Evolutionary conservation across 2,888 invertebrate genomes (phyloP).

Genomic region (Caradrina clavipalpis): DNA sequence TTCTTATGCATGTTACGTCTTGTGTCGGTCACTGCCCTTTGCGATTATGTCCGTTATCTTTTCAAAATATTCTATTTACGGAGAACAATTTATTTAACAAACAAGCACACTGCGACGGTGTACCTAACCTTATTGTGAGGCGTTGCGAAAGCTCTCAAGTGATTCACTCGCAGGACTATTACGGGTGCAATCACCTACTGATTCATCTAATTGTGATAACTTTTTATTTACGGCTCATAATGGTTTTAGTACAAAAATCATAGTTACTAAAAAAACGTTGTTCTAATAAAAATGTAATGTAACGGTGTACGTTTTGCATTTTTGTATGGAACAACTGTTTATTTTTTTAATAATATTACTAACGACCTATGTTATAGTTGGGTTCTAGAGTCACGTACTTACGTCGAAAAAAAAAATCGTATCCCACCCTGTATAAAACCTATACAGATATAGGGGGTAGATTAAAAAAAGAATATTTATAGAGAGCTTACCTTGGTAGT

Average conservation of each 20-base stretch:
- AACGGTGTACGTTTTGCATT: no score
- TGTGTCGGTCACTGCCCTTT: constrained; percentile 1
- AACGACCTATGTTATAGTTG: no score
- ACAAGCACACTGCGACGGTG: no score
- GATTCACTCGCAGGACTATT: constrained; percentile 2
- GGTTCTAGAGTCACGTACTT: no score
- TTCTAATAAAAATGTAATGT: no score
- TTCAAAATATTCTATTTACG: constrained; percentile 4
- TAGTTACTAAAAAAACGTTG: no score
- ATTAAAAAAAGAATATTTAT: no score
- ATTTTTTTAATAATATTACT: no score
- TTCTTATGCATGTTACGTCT: neutral
- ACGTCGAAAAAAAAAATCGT: no score
- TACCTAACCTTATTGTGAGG: neutral
- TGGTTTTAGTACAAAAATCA: neutral
- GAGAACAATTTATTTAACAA: neutral
- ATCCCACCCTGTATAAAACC: neutral
- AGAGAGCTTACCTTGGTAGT: constrained; percentile 91
- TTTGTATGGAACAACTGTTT: no score
- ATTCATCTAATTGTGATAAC: neutral
- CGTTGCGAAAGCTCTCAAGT: neutral
- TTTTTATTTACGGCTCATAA: neutral
- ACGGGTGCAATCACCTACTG: constrained; percentile 8
- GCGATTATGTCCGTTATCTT: constrained; percentile 2
- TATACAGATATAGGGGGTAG: neutral